Conservation (phyloP, 2,113 vertebrate species). For the Xyliphius kryptos region DNA sequence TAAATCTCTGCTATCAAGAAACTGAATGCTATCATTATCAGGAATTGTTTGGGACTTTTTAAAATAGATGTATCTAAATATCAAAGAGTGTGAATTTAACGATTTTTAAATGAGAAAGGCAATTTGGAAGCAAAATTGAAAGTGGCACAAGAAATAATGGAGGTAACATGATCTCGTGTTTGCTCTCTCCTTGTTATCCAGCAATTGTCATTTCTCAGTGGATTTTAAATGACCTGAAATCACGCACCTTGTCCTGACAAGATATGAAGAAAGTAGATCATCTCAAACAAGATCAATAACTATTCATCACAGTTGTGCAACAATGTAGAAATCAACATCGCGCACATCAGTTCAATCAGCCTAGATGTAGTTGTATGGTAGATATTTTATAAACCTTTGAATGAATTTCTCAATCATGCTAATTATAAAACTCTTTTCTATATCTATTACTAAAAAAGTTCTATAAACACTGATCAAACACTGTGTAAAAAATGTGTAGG, state of each 20-base stretch:
- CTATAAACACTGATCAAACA: no score
- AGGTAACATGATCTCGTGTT: slow-evolving; percentile 15
- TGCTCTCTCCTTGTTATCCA: slow-evolving; percentile 8
- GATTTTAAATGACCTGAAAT: slow-evolving; percentile 9
- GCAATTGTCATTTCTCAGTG: slow-evolving; percentile 1
- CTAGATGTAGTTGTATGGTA: background rate
- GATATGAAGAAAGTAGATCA: slow-evolving; percentile 7
- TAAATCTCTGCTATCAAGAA: slow-evolving; percentile 16
- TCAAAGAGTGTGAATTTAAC: slow-evolving; percentile 9
- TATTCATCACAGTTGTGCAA: slow-evolving; percentile 8
- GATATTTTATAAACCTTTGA: background rate
- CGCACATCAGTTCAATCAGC: background rate
- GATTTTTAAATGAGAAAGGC: slow-evolving; percentile 4
- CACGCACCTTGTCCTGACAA: slow-evolving; percentile 2
- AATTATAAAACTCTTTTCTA: no score
- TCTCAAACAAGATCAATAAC: slow-evolving; percentile 16
- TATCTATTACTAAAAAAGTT: no score
- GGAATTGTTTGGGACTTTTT: slow-evolving; percentile 1
- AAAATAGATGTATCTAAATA: slow-evolving; percentile 14
- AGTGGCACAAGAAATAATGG: slow-evolving; percentile 14
- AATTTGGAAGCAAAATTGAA: slow-evolving; percentile 10
- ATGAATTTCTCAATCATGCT: background rate
- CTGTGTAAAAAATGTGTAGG: no score
- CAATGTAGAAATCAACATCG: slow-evolving; percentile 2
- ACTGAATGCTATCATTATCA: slow-evolving; percentile 4